Percentiles rank a stretch among this genome's conserved stretches.
These are phyloP conservation scores for Steinernema feltiae DNA, from an alignment of 1,140 invertebrate genomes.

Conservation along the genomic window DNA sequence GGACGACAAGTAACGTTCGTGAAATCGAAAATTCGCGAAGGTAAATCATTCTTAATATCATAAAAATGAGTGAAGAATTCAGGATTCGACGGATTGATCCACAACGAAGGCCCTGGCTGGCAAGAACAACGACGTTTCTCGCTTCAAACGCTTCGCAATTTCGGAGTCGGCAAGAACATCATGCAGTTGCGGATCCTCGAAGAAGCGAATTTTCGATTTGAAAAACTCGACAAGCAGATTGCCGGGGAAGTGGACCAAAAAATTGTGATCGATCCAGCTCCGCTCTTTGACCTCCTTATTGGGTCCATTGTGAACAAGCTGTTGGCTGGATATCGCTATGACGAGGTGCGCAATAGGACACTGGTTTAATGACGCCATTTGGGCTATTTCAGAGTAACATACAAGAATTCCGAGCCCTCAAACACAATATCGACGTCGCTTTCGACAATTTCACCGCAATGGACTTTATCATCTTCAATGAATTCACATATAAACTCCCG, in stretches of 20 bases:
- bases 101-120: not conserved
- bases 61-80: too few relatives aligned
- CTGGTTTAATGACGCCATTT: conserved; percentile 38
- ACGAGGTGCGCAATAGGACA: not conserved
- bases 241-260: not conserved
- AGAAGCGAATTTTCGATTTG: not conserved
- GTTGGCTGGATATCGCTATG: conserved; percentile 20
- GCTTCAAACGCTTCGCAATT: not conserved
- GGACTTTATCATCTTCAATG: not conserved
- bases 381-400: conserved; percentile 33
- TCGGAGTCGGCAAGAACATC: not conserved
- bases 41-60: too few relatives aligned
- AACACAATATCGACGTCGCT: not conserved
- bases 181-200: not conserved
- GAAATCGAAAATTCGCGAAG: not conserved
- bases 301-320: conserved; percentile 30
- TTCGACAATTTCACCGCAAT: conserved; percentile 3
- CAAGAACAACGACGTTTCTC: not conserved
- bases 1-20: not conserved
- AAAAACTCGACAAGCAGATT: conserved; percentile 13
- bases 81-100: not conserved
- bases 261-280: conserved; percentile 7
- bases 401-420: conserved; percentile 14
- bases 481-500: not conserved
- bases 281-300: conserved; percentile 18